Conservation (phyloP, 37 sponge, comb jelly and placozoan species). For the Bolinopsis microptera region DNA sequence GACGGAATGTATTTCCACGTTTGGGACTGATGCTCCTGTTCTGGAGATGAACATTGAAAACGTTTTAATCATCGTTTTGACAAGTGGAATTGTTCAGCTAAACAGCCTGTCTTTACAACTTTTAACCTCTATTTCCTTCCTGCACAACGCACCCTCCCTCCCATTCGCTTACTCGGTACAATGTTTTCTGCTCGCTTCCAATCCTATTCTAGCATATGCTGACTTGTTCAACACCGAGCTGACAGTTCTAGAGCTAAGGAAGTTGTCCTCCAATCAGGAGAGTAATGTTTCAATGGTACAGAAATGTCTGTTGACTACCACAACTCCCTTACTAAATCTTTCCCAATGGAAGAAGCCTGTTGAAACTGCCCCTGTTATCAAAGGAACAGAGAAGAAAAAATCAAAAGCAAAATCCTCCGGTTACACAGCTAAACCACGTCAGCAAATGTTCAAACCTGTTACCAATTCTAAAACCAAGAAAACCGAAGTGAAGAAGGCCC, state of each 20-base stretch:
- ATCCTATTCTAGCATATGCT: not conserved
- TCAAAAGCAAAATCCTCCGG: constrained; percentile 35
- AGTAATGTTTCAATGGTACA: not conserved
- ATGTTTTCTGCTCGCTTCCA: not conserved
- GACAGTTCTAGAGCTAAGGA: not conserved
- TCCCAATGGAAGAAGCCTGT: constrained; percentile 38
- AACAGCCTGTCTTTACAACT: constrained; percentile 6
- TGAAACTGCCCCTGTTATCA: not conserved
- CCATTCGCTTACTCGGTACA: constrained; percentile 17
- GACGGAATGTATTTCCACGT: not conserved
- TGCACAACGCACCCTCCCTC: constrained; percentile 5
- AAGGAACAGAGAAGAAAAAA: constrained; percentile 21
- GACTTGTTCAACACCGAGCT: not conserved
- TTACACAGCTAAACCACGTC: constrained; percentile 12
- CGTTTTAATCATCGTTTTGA: not conserved
- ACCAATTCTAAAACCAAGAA: not conserved
- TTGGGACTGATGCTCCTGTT: not conserved
- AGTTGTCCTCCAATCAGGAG: not conserved
- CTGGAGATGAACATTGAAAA: not conserved
- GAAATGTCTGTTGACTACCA: not conserved
- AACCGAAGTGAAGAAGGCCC: not conserved
- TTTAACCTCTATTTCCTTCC: constrained; percentile 7
- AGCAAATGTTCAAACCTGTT: constrained; percentile 46
- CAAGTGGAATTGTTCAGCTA: constrained; percentile 38
- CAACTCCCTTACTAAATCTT: constrained; percentile 12